Evolutionary conservation across 2,797 vertebrate species (phyloP), one percentile per base, ranked within the genome.

Genomic region (Neosilurus mollespiculum): DNA sequence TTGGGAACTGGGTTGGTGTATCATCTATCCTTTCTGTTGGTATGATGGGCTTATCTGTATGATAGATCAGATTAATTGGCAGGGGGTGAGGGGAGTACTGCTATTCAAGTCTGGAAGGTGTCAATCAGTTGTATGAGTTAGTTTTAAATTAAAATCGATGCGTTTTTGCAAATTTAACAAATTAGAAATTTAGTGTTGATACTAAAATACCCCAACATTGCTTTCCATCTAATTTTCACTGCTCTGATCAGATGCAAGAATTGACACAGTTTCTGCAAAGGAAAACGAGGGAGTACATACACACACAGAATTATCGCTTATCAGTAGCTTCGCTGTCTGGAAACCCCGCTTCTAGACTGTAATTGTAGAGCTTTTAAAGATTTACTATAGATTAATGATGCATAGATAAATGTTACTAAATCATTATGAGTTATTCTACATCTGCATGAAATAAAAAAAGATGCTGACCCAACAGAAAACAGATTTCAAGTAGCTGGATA

Each of bases 301-400:
- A 65, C 9, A 34, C 30, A 77, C 37, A 78, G 62, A 64, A 58
- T 79, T 71, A 83, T 85, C 18, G 70, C 84, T 81, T 81, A 81
- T 73, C 82, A 86, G 82, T 61, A 77, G 53, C 71, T 71, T 84
- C 34, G 22, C 75, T 61, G 54, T 85, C 84, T 86, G 76, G 80
- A 83, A 78, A 73, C 56, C 73, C 65, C 62, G 65, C 30, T 69
- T 82, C 85, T 77, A 51, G 34, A 78, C 64, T 78, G 78, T 53
- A 62, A 84, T 26, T 16, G 81, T 67, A 53, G 24, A 67, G 24
- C 20, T 79, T 78, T 86, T 65, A 26, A 71, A 67, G 79, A 86
- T 86, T 87, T 82, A 82, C 75, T 80, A 34, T n/a, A 66, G 43
- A 56, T 82, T 82, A 62, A 62, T 67, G 56, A 18, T 73, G 18